phyloP scores from a whole-genome alignment of 1,140 invertebrate species.

The Scaptodrosophila lebanonensis region DNA sequence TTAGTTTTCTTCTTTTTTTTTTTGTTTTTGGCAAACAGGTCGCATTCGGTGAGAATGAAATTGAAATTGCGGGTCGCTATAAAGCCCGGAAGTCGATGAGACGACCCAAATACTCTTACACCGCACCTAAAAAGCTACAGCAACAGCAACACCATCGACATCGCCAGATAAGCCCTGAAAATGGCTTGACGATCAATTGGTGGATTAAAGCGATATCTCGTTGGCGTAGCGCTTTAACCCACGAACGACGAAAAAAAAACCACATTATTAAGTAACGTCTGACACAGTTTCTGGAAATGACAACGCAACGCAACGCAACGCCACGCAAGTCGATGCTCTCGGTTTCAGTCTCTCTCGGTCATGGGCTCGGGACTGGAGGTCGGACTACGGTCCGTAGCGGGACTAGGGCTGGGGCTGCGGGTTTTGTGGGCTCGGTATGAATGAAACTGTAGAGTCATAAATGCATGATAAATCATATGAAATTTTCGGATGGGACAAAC shows the following conservation, averaged over 20 bases:
- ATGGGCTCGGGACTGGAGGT: neutral
- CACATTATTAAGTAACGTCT: slow-evolving; percentile 63
- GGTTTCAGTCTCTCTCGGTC: neutral
- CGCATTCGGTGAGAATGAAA: slow-evolving; percentile 42
- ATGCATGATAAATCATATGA: slow-evolving; percentile 71
- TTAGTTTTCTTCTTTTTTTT: too few species aligned
- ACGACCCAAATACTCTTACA: slow-evolving; percentile 10
- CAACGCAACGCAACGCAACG: neutral
- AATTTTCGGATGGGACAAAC: slow-evolving; percentile 64
- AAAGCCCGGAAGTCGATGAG: slow-evolving; percentile 67
- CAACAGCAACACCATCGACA: neutral
- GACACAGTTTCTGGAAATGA: slow-evolving; percentile 75
- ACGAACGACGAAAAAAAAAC: slow-evolving; percentile 60
- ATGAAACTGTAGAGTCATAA: slow-evolving; percentile 70
- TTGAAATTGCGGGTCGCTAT: slow-evolving; percentile 3
- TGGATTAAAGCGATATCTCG: slow-evolving; percentile 35
- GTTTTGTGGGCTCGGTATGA: slow-evolving; percentile 14
- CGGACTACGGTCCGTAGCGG: too few species aligned
- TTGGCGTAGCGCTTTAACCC: slow-evolving; percentile 32
- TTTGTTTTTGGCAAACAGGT: too few species aligned
- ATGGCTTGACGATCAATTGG: slow-evolving; percentile 16
- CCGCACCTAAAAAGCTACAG: slow-evolving; percentile 40
- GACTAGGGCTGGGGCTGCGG: too few species aligned
- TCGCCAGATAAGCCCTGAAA: too few species aligned
- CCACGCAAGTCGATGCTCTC: neutral